Conservation (phyloP, 2,113 vertebrate species). For the Excalfactoria chinensis region DNA sequence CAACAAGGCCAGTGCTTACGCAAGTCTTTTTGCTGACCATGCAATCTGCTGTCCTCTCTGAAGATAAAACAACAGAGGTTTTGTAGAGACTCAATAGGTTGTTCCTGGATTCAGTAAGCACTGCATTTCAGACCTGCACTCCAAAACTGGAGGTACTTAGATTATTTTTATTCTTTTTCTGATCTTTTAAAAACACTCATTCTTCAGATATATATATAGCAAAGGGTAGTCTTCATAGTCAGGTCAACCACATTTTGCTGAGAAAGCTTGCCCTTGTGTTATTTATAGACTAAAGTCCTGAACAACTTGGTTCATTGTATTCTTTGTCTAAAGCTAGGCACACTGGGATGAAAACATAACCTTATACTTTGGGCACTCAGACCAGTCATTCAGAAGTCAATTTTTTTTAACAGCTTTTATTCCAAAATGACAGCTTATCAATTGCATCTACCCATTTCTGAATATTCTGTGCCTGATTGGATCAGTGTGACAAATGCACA, state of each 20-base stretch:
- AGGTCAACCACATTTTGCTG: background rate
- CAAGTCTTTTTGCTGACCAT: background rate
- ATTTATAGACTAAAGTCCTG: background rate
- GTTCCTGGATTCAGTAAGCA: background rate
- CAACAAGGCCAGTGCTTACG: background rate
- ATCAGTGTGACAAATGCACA: background rate
- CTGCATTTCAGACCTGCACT: background rate
- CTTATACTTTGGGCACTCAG: background rate
- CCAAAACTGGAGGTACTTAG: background rate
- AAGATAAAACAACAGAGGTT: background rate
- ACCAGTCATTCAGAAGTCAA: background rate
- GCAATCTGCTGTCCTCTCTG: background rate
- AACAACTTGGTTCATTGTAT: background rate
- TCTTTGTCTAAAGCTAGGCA: background rate
- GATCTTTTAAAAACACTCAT: background rate
- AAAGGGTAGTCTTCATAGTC: background rate
- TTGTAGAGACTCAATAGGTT: background rate
- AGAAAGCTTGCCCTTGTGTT: background rate
- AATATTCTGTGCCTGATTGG: background rate
- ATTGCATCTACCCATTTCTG: background rate
- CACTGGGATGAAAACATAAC: background rate
- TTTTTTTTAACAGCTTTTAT: background rate
- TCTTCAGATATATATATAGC: constrained; percentile 47
- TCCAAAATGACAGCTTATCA: background rate
- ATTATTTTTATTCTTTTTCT: background rate